Evolutionary conservation across 2,888 invertebrate genomes (phyloP).

Genomic region (Chirona hameri): DNA sequence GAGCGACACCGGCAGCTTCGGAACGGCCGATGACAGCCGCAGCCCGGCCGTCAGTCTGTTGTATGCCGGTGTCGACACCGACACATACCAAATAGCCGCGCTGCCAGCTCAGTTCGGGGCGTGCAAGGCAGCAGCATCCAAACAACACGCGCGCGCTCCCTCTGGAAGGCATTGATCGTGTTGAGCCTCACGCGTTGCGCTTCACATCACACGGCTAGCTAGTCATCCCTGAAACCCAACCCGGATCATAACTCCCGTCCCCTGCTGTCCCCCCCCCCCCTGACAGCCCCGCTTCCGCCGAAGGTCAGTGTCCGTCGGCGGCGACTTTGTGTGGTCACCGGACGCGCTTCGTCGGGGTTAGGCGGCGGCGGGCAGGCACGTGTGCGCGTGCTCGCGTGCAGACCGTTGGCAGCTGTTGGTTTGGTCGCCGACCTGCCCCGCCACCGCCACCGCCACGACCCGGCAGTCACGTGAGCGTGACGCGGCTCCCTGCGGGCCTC

Average conservation of each 20-base stretch:
- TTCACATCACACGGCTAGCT: too few species aligned
- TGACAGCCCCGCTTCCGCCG: conserved; percentile 34
- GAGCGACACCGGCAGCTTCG: neutral
- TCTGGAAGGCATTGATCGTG: neutral
- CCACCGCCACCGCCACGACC: neutral
- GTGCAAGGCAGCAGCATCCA: neutral
- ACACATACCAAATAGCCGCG: too few species aligned
- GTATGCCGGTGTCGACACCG: neutral
- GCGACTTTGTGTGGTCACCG: neutral
- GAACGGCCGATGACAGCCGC: neutral
- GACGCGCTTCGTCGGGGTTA: neutral
- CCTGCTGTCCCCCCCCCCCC: too few species aligned
- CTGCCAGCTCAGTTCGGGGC: too few species aligned
- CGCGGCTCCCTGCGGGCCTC: neutral
- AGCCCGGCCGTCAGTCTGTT: neutral
- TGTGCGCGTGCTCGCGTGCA: neutral
- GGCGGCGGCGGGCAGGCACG: neutral
- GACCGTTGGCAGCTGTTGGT: neutral
- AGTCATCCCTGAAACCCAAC: neutral
- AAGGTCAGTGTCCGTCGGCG: neutral
- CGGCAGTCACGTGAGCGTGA: neutral
- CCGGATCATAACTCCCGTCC: neutral
- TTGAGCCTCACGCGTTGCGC: neutral
- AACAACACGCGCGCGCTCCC: neutral
- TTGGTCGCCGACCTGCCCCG: neutral